phyloP scores from a whole-genome alignment of 1,140 invertebrate species.

The Cyclargus thomasi region DNA sequence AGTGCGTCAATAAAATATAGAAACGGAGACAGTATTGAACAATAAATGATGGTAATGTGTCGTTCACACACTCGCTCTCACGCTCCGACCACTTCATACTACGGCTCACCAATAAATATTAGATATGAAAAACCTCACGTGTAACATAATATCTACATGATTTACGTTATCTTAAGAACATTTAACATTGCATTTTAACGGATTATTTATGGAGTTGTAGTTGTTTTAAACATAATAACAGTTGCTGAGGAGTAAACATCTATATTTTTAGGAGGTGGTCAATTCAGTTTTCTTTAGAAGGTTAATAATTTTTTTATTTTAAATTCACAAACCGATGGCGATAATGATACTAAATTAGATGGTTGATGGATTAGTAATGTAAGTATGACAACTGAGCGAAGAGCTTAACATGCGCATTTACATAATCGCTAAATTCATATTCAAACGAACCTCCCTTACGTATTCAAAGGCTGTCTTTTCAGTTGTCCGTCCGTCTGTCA shows the following conservation, averaged over 20 bases:
- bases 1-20: slow-evolving; percentile 47
- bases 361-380: background rate
- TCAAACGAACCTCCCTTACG: slow-evolving; percentile 46
- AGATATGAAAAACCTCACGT: slow-evolving; percentile 32
- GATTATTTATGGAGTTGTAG: background rate
- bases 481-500: slow-evolving; percentile 69
- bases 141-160: slow-evolving; percentile 27
- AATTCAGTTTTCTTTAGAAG: background rate
- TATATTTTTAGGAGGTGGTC: background rate
- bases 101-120: slow-evolving; percentile 36
- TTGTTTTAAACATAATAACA: background rate
- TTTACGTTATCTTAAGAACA: slow-evolving; percentile 14
- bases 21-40: slow-evolving; percentile 44
- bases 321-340: background rate
- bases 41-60: slow-evolving; percentile 51
- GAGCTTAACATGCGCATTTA: slow-evolving; percentile 31
- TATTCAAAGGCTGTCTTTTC: slow-evolving; percentile 68
- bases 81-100: slow-evolving; percentile 44
- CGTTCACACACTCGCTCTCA: slow-evolving; percentile 54
- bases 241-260: background rate
- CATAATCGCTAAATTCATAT: slow-evolving; percentile 51
- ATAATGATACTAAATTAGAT: background rate
- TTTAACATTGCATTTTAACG: slow-evolving; percentile 7
- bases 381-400: background rate
- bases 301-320: background rate